phyloP scores from a whole-genome alignment of 2,797 vertebrate genomes.

The Notolabrus celidotus region DNA sequence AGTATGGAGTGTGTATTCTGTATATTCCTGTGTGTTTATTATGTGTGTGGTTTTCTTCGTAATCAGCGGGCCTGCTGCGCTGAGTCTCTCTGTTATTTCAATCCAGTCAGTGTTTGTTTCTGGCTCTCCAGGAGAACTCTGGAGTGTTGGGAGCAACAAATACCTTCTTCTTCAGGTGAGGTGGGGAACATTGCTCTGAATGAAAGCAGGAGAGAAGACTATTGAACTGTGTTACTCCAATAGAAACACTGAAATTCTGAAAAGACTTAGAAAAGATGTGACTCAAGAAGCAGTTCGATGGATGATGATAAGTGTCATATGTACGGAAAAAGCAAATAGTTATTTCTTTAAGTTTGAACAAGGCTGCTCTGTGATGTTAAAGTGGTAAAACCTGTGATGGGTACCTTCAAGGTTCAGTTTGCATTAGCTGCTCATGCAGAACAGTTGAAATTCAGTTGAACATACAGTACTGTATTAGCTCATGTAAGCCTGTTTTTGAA shows the following conservation, averaged over 20 bases:
- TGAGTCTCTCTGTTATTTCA: slow-evolving; percentile 48
- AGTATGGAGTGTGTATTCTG: slow-evolving; percentile 13
- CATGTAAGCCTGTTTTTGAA: too few species aligned
- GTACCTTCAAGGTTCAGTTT: too few species aligned
- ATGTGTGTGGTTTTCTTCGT: slow-evolving; percentile 24
- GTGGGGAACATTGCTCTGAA: neutral
- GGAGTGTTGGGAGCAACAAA: slow-evolving; percentile 21
- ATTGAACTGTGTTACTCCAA: neutral
- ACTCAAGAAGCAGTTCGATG: too few species aligned
- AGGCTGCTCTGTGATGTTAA: too few species aligned
- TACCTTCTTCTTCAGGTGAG: slow-evolving; percentile 29
- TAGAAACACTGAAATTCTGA: neutral
- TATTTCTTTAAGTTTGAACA: too few species aligned
- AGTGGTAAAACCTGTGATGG: too few species aligned
- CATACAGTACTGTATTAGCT: too few species aligned
- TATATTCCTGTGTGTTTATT: slow-evolving; percentile 13
- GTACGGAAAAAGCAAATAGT: too few species aligned
- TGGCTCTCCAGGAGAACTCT: slow-evolving; percentile 28
- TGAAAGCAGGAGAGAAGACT: slow-evolving; percentile 1
- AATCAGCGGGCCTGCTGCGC: slow-evolving; percentile 49
- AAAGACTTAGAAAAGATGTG: too few species aligned
- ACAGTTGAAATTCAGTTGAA: too few species aligned
- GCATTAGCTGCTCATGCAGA: too few species aligned
- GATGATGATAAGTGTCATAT: too few species aligned
- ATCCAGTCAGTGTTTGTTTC: slow-evolving; percentile 40